Evolutionary conservation across 2,888 invertebrate species (phyloP).

Genomic region (Erpobdella octoculata): DNA sequence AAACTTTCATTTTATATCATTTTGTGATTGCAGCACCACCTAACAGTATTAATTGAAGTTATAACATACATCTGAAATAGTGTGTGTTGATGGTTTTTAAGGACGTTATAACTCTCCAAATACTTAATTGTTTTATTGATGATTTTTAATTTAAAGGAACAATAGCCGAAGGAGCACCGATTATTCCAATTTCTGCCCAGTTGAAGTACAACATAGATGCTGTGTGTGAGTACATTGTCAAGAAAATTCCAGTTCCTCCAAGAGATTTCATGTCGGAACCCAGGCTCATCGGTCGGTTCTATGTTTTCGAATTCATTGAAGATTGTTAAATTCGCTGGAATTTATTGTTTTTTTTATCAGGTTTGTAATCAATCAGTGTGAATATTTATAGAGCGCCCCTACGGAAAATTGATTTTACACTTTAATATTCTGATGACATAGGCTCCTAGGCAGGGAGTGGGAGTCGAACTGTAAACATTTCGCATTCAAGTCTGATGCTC

Average conservation of each 20-base stretch:
- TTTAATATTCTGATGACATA: neutral
- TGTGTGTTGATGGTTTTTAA: neutral
- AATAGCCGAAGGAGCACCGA: constrained; percentile 94
- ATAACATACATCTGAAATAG: neutral
- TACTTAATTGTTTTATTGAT: neutral
- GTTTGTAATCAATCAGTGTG: neutral
- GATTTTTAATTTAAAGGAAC: constrained; percentile 60
- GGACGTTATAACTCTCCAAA: neutral
- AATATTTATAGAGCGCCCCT: no score
- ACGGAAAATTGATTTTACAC: neutral
- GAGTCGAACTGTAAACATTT: no score
- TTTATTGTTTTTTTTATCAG: neutral
- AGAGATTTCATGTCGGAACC: constrained; percentile 91
- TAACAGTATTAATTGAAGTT: no score
- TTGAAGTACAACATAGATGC: constrained; percentile 98
- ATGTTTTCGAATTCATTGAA: neutral
- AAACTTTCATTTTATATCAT: no score
- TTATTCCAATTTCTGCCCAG: constrained; percentile 97
- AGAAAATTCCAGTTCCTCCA: constrained; percentile 91
- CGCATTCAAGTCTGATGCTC: no score
- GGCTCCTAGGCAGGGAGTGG: no score
- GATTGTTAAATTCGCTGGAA: neutral
- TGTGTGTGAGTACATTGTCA: constrained; percentile 93
- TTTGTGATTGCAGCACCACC: no score
- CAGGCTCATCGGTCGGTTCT: constrained; percentile 66